Base-by-base conservation (phyloP, 1,140 invertebrate species). In the Drosophila simulans region DNA sequence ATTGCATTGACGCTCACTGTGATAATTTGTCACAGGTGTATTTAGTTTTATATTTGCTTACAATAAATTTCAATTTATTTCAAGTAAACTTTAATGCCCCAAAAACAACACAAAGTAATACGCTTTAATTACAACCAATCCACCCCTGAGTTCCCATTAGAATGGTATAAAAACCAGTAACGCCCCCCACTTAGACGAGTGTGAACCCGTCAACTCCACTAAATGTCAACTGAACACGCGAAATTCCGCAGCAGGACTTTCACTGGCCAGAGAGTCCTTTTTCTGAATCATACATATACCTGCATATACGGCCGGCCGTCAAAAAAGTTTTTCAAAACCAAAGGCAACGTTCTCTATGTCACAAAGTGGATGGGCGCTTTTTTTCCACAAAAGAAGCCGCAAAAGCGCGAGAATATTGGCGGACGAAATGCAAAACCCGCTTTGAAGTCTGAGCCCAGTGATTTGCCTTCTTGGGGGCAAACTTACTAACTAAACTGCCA, bases 391-490 rank as follows among this genome's bases (percentile, higher is more conserved):
- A 31, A 34, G 83, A 89, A 89, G 84, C 84, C 84, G 42, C 85
- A 89, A 78, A 89, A 89, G 85, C 85, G 84, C 84, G 85, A 89
- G 82, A 86, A 86, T 85, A 85, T 85, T 85, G 82, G 68, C 72
- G 72, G 68, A 70, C 70, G 78, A 82, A 89, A 77, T 80, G 73
- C 59, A 84, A 89, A 88, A 73, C 83, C 83, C 79, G 84, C 83
- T 88, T 88, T 88, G 84, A 88, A 69, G 84, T 88, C 84, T 75
- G 56, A 86, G 60, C 72, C 73, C 76, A 85, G 48, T 83, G 86
- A 89, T 89, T 89, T 90, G 53, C 77, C 60, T 75, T 78, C 80
- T 90, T 69, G 40, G 35, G 25, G 53, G 48, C 49, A 31, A 52
- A 52, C 49, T 52, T 52, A 52, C 49, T 53, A 37, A 49, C 68